A percentile compares a stretch with the other conserved stretches of the same genome.
phyloP scores from a whole-genome alignment of 2,113 vertebrate genomes.

The Ornithorhynchus anatinus region DNA sequence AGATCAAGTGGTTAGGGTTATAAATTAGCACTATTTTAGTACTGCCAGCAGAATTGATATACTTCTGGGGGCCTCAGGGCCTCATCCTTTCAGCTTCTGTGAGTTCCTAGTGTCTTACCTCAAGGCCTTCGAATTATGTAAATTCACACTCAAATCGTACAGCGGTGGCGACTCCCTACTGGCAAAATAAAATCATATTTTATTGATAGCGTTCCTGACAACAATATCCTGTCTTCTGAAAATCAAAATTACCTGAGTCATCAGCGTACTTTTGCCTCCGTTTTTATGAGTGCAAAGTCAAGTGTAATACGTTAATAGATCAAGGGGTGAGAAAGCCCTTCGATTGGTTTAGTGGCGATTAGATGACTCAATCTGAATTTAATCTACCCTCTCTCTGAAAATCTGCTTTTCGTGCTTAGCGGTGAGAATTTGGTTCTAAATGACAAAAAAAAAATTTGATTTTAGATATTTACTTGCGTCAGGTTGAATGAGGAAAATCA shows the following conservation, averaged over 20 bases:
- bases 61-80: not conserved
- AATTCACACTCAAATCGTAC: not conserved
- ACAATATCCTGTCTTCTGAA: not conserved
- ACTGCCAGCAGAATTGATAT: not conserved
- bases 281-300: too few relatives aligned
- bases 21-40: not conserved
- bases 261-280: too few relatives aligned
- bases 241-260: too few relatives aligned
- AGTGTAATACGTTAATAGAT: too few relatives aligned
- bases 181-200: not conserved
- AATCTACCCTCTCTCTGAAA: too few relatives aligned
- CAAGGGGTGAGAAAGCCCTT: too few relatives aligned
- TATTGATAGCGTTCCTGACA: not conserved
- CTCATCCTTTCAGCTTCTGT: not conserved
- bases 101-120: not conserved
- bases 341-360: too few relatives aligned
- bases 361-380: too few relatives aligned
- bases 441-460: too few relatives aligned
- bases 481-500: constrained; percentile 7
- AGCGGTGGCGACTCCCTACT: not conserved
- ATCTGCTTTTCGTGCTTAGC: too few relatives aligned
- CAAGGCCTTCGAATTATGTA: not conserved
- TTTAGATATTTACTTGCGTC: not conserved
- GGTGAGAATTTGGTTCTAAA: too few relatives aligned
- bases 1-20: not conserved